phyloP scores from a whole-genome alignment of 2,888 invertebrate species.

The Tachina lurida region DNA sequence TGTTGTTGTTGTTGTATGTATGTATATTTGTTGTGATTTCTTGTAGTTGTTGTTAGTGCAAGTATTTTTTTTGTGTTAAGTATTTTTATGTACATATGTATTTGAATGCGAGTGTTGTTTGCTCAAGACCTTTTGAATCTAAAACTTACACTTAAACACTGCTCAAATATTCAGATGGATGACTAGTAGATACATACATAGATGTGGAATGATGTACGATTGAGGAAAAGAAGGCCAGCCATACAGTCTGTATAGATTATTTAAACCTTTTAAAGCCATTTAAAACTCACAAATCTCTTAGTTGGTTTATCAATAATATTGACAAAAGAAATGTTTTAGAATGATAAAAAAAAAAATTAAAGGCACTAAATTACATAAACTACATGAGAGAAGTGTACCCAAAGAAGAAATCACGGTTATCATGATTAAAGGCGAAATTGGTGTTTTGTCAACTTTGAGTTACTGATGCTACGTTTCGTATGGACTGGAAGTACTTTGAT shows the following conservation, averaged over 20 bases:
- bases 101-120: constrained; percentile 48
- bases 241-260: background rate
- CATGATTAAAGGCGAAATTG: too few relatives aligned
- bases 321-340: background rate
- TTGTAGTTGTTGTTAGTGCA: constrained; percentile 10
- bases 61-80: constrained; percentile 44
- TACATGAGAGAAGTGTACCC: too few relatives aligned
- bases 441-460: too few relatives aligned
- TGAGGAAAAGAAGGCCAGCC: constrained; percentile 12
- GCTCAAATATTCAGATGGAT: constrained; percentile 26
- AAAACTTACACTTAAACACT: constrained; percentile 52
- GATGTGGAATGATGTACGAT: constrained; percentile 14
- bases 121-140: constrained; percentile 60
- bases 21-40: constrained; percentile 31
- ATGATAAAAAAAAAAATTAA: too few relatives aligned
- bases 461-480: too few relatives aligned
- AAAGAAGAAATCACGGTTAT: too few relatives aligned
- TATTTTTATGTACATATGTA: constrained; percentile 37
- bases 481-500: too few relatives aligned
- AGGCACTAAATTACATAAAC: too few relatives aligned
- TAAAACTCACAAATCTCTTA: background rate
- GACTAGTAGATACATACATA: background rate
- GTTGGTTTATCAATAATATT: background rate
- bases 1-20: constrained; percentile 1
- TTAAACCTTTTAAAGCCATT: constrained; percentile 9